Percentiles rank a stretch among this genome's conserved stretches.
These are phyloP conservation scores for Metopia argyrocephala DNA, from an alignment of 2,888 invertebrate genomes.

Conservation along the genomic window DNA sequence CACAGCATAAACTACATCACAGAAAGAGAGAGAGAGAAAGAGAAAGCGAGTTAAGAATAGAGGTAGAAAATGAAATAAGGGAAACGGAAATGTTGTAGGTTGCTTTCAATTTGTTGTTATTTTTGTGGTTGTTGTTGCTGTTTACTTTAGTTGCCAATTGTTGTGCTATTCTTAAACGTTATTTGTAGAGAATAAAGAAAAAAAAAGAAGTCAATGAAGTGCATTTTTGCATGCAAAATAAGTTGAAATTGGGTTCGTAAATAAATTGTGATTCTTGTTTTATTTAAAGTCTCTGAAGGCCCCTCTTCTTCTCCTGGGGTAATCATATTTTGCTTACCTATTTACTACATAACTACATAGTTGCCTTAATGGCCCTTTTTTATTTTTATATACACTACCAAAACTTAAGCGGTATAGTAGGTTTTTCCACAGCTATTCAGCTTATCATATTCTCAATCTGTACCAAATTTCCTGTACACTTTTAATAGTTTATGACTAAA, in stretches of 20 bases:
- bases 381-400: not conserved
- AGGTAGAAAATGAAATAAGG: slow-evolving; percentile 29
- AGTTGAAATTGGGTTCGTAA: slow-evolving; percentile 61
- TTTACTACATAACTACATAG: not conserved
- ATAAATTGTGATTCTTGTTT: slow-evolving; percentile 55
- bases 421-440: not conserved
- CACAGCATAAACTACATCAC: not conserved
- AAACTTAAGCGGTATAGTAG: not conserved
- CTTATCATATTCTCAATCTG: no score
- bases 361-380: not conserved
- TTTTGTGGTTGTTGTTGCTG: not conserved
- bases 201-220: slow-evolving; percentile 56
- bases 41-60: not conserved
- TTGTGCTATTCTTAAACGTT: not conserved
- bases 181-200: slow-evolving; percentile 44
- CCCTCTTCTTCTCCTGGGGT: no score
- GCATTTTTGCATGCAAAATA: slow-evolving; percentile 62
- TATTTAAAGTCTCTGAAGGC: not conserved
- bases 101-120: slow-evolving; percentile 15
- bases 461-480: no score
- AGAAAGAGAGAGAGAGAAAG: not conserved
- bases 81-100: slow-evolving; percentile 59
- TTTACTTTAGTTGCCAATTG: slow-evolving; percentile 8
- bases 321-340: not conserved
- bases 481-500: no score